Evolutionary conservation across 2,113 vertebrate genomes (phyloP).

Genomic region (Gambusia holbrooki): DNA sequence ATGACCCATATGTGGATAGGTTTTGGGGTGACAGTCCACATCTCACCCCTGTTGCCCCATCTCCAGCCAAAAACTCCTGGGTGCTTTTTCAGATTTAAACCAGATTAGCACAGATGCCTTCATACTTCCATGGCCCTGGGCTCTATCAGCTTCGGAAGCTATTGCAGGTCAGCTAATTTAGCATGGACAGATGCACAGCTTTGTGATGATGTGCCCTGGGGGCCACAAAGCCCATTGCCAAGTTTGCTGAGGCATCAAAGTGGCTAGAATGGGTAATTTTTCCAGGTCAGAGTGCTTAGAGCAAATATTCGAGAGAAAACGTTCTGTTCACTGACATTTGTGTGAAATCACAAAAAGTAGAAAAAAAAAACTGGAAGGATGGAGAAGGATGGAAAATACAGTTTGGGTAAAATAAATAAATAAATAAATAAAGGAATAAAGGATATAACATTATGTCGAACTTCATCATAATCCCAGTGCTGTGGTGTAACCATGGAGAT

Average conservation of each 20-base stretch:
- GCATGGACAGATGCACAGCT: slow-evolving; percentile 40
- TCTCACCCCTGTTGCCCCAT: too few relatives aligned
- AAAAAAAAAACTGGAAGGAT: neutral
- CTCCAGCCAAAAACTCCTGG: too few relatives aligned
- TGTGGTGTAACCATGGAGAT: too few relatives aligned
- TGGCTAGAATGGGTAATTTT: slow-evolving; percentile 44
- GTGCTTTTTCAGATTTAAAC: too few relatives aligned
- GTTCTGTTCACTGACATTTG: slow-evolving; percentile 24
- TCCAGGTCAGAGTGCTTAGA: slow-evolving; percentile 48
- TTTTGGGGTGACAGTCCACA: too few relatives aligned
- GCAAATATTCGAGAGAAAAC: slow-evolving; percentile 7
- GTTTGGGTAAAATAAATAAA: too few relatives aligned
- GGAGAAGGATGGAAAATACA: neutral
- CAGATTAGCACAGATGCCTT: slow-evolving; percentile 3
- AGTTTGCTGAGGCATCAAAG: slow-evolving; percentile 50
- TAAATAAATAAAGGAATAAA: too few relatives aligned
- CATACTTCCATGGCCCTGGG: slow-evolving; percentile 23
- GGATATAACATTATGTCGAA: too few relatives aligned
- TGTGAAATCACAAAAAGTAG: slow-evolving; percentile 21
- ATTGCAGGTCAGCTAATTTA: slow-evolving; percentile 37
- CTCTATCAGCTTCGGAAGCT: slow-evolving; percentile 21
- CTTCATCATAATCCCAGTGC: too few relatives aligned
- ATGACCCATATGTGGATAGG: too few relatives aligned
- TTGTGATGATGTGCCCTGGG: slow-evolving; percentile 40
- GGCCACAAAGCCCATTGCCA: slow-evolving; percentile 32